Conservation (phyloP, 2,888 invertebrate species). For the Notodonta dromedarius region DNA sequence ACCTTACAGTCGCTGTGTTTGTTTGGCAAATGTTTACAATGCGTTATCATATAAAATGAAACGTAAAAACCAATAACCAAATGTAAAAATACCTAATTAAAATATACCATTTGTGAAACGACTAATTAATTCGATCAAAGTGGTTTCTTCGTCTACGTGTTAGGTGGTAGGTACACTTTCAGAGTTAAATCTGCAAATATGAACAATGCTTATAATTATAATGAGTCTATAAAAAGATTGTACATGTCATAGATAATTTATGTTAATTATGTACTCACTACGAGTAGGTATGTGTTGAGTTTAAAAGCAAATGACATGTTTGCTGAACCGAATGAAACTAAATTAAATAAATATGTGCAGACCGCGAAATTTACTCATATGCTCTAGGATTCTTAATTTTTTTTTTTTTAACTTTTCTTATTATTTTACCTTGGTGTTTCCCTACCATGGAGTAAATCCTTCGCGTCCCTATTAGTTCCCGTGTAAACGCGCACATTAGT, state of each 20-base stretch:
- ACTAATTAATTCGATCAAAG: not conserved
- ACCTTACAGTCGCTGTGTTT: too few relatives aligned
- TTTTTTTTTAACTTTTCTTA: not conserved
- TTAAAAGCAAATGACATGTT: conserved; percentile 60
- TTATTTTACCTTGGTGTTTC: not conserved
- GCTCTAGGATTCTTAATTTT: not conserved
- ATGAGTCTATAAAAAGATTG: conserved; percentile 39
- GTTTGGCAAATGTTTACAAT: too few relatives aligned
- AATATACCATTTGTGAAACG: not conserved
- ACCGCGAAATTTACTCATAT: conserved; percentile 23
- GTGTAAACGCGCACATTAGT: not conserved
- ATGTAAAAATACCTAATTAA: not conserved
- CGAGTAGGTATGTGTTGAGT: conserved; percentile 36
- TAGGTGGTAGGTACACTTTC: not conserved
- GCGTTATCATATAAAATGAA: too few relatives aligned
- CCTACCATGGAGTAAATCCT: too few relatives aligned
- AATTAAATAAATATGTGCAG: conserved; percentile 32
- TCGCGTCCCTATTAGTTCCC: too few relatives aligned
- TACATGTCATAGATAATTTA: conserved; percentile 50
- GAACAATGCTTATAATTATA: conserved; percentile 2
- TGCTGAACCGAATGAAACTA: conserved; percentile 45
- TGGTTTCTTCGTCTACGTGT: too few relatives aligned
- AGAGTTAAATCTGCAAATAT: not conserved
- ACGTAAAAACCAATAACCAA: too few relatives aligned
- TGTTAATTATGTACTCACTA: conserved; percentile 34